These are phyloP conservation scores for Chaetodon auriga DNA, from an alignment of 2,113 vertebrate species.

Conservation along the genomic window DNA sequence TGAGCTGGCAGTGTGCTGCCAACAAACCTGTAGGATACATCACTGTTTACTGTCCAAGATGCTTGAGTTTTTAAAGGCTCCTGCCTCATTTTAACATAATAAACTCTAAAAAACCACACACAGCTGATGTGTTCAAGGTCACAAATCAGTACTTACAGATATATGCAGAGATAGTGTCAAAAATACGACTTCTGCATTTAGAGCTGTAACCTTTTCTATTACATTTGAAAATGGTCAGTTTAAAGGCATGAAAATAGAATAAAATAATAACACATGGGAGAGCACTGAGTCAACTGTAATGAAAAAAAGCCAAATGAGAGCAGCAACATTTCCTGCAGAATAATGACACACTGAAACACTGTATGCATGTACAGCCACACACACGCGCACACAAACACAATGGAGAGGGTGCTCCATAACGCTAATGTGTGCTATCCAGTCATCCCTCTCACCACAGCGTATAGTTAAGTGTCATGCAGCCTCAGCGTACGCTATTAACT, in stretches of 20 bases:
- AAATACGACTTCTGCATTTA: not conserved
- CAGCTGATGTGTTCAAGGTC: not conserved
- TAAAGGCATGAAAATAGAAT: not conserved
- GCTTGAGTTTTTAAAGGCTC: not conserved
- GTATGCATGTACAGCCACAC: not conserved
- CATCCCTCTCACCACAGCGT: constrained; percentile 31
- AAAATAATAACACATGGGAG: not conserved
- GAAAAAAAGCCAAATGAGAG: constrained; percentile 1
- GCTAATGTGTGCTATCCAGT: constrained; percentile 45
- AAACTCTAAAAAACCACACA: too few species aligned
- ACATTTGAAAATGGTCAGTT: not conserved
- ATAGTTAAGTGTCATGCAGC: constrained; percentile 55
- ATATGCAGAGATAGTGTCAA: not conserved
- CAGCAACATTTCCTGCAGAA: not conserved
- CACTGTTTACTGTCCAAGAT: not conserved
- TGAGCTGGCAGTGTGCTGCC: not conserved
- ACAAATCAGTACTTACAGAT: not conserved
- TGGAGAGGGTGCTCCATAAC: constrained; percentile 33
- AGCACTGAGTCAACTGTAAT: constrained; percentile 14
- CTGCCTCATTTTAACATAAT: not conserved
- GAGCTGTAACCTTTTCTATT: not conserved
- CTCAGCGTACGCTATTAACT: constrained; percentile 42
- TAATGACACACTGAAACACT: constrained; percentile 2
- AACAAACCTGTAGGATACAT: constrained; percentile 10
- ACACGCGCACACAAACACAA: not conserved